Evolutionary conservation across 1,140 invertebrate genomes (phyloP), one percentile per base, ranked within the genome.

Genomic region (Achatina immaculata): DNA sequence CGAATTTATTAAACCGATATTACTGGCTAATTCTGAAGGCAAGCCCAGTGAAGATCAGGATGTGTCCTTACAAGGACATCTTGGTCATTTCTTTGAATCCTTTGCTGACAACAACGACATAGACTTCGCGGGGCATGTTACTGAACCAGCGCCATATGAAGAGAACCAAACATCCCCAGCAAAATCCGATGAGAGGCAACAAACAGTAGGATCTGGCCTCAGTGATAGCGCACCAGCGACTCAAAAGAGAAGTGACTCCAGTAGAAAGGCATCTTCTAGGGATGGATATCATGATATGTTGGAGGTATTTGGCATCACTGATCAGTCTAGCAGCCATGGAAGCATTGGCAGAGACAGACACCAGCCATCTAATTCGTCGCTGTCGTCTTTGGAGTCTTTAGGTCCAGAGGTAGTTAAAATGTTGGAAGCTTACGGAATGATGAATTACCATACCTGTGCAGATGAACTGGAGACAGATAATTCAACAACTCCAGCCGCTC

Each of bases 281-380:
- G 74, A 76, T 31, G 55, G 74, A 21, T 62, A 58, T 62, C 74
- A 76, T 40, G 74, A 76, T 34, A 76, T 76, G 74, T 43, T 76
- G 16, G 74, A 76, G 42, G 74, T 76, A 40, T 76, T 76, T 42
- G 74, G 74, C 24, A 76, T 76, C n/a, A 38, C 74, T 76, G 74
- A 76, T 45, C 19, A 58, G 1, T 1, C 16, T 7, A 43, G 38
- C 7, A 76, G 55, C 24, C 36, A 24, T 3, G 24, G 68, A 14
- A 19, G 4, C 34, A 62, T 34, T 4, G 51, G 43, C 1, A 55
- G 55, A 16, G 55, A 76, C 51, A 45, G 72, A 31, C 72, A 51
- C 36, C 72, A 74, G n/a, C 72, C 72, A 1, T 76, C 74, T 6
- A 76, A 51, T 62, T 76, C 74, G 0, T 76, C 74, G 7, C 38